Evolutionary conservation across 2,888 invertebrate genomes (phyloP).

Genomic region (Ferdinandea cuprea): DNA sequence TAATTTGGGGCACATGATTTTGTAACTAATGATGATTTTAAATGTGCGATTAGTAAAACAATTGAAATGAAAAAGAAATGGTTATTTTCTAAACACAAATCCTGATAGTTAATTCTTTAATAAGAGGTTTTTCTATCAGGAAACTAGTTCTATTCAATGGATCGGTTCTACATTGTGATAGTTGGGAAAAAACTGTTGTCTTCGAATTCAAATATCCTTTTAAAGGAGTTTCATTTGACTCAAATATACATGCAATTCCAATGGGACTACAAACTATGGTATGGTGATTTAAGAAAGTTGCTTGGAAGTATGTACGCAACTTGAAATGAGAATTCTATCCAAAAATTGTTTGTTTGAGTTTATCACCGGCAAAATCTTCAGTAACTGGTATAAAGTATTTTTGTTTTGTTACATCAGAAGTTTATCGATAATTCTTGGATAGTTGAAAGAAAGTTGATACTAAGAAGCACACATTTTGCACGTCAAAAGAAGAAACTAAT

Average conservation of each 20-base stretch:
- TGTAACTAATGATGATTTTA: slow-evolving; percentile 87
- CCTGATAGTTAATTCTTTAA: slow-evolving; percentile 37
- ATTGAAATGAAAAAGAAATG: slow-evolving; percentile 6
- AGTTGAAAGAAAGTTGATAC: slow-evolving; percentile 19
- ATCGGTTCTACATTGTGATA: not conserved
- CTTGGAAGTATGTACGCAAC: slow-evolving; percentile 50
- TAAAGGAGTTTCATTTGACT: slow-evolving; percentile 50
- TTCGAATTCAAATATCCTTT: slow-evolving; percentile 46
- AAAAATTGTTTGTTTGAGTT: slow-evolving; percentile 20
- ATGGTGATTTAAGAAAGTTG: not conserved
- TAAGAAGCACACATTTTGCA: slow-evolving; percentile 25
- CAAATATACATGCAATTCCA: not conserved
- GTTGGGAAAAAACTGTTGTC: not conserved
- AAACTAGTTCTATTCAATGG: not conserved
- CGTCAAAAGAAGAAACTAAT: slow-evolving; percentile 6
- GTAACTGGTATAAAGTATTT: slow-evolving; percentile 18
- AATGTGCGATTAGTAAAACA: slow-evolving; percentile 50
- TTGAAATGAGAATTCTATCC: slow-evolving; percentile 20
- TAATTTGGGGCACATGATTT: slow-evolving; percentile 98
- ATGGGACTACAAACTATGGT: not conserved
- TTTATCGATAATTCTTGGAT: slow-evolving; percentile 43
- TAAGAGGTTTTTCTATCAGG: slow-evolving; percentile 43
- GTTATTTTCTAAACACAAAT: slow-evolving; percentile 28
- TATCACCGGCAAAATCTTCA: slow-evolving; percentile 16
- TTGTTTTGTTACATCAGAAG: slow-evolving; percentile 27